Conservation (phyloP, 35 echinoderm and acorn worm genomes). For the Heliocidaris erythrogramma region DNA sequence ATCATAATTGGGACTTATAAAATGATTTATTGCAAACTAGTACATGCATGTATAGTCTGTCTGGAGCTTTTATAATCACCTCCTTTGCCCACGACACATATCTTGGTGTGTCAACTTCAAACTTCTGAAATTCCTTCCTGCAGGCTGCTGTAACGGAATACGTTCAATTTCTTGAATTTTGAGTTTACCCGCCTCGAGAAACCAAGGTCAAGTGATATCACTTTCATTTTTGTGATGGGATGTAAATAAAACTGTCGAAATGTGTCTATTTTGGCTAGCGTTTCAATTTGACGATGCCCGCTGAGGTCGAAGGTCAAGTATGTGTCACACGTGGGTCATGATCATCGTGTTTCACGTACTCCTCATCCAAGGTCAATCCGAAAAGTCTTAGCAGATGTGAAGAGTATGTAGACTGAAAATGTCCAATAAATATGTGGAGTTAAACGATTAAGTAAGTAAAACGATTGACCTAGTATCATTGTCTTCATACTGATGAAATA, state of each 20-base stretch:
- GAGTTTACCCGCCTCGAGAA: conserved; percentile 29
- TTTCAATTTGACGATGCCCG: background rate
- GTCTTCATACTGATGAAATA: background rate
- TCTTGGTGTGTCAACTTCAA: background rate
- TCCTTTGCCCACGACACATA: background rate
- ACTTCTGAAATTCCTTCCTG: background rate
- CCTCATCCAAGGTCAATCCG: background rate
- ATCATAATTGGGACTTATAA: too few relatives aligned
- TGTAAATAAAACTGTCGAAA: conserved; percentile 36
- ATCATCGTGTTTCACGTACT: conserved; percentile 3
- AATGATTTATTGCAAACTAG: background rate
- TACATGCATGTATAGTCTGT: background rate
- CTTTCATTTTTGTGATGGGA: conserved; percentile 1
- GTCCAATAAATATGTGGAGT: background rate
- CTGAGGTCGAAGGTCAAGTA: conserved; percentile 20
- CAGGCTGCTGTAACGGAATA: background rate
- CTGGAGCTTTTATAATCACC: background rate
- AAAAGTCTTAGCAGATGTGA: background rate
- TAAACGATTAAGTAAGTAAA: too few relatives aligned
- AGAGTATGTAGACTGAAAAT: background rate
- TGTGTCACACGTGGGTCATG: conserved; percentile 33
- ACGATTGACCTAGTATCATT: background rate
- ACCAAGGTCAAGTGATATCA: conserved; percentile 21
- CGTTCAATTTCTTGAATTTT: conserved; percentile 39
- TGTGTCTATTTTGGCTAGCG: conserved; percentile 18